Evolutionary conservation across 2,888 invertebrate genomes (phyloP), one percentile per base, ranked within the genome.

Genomic region (Ischnus inquisitorius): DNA sequence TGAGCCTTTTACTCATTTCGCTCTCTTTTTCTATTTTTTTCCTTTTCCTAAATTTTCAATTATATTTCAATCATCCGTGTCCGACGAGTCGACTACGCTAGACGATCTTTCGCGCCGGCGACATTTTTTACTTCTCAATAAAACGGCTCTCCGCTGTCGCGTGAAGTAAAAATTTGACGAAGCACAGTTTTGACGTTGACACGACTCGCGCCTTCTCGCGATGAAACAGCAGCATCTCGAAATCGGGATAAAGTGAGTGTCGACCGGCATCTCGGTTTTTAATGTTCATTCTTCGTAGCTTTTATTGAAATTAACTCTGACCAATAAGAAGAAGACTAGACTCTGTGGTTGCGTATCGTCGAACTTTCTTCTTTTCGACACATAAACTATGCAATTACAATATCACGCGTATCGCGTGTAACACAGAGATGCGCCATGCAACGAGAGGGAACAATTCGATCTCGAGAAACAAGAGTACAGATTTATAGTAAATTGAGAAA

Each of bases 1-100:
- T 87, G 12, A 10, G 72, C 54, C 77, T 82, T 48, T 54, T 22
- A 54, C 22, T 54, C 54, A 54, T 54, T 54, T 54, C 19, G 54
- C 3, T 3, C 19, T 22, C 19, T 54, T 22, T 54, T 22, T 22
- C 22, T 8, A 4, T 34, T 34, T 34, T 34, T 34, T 34, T 34
- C n/a, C n/a, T 34, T 22, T 54, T 10, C 10, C 3, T 19, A 51
- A 19, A 16, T 22, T 54, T 10, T 54, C 12, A 19, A 54, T 12
- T 54, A 19, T 8, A 54, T 22, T 10, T 3, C 3, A 22, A 22
- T 22, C 22, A 54, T 54, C 22, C 12, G 54, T 12, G 12, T 34
- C 34, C 34, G 34, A 34, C 8, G 34, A 8, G 2, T 6, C 4
- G 5, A 8, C 34, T 34, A 4, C 6, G 34, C 34, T 34, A 34